Evolutionary conservation across 1,140 invertebrate species (phyloP), one percentile per base, ranked within the genome.

Genomic region (Calycopis cecrops): DNA sequence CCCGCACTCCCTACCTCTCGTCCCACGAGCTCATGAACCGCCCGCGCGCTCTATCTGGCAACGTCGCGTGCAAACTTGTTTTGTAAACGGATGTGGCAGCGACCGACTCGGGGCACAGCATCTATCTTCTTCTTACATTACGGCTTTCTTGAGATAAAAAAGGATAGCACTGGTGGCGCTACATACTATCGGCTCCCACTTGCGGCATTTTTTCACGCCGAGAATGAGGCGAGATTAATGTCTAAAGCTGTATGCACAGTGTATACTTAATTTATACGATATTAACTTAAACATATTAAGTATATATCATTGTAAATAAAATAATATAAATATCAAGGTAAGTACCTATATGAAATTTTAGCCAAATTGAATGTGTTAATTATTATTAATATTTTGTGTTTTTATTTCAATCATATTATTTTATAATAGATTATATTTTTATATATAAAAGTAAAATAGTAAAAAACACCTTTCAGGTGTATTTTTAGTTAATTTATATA

Each of bases 21-120:
- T 61, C 65, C 69, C 58, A 67, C 57, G 60, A 66, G 65, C 74
- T 73, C 67, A 71, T 69, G 79, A 77, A 75, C 76, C 73, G 75
- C 69, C 76, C 73, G 77, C 76, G 72, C 77, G 63, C 63, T 51
- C 49, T 38, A 21, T 62, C 68, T 37, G 89, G 83, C 90, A 91
- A 90, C 89, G 69, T 65, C 68, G 90, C 84, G 71, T 80, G 75
- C 81, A 90, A 90, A 90, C 90, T 90, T 88, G 90, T 91, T 91
- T 91, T 88, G 88, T 85, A 90, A 91, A 90, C 90, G 90, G 90
- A 91, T 90, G 89, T 91, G 88, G 88, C 80, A 78, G 76, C 73
- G 83, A 77, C 71, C 82, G 70, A 77, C 75, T 72, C 79, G 82
- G 73, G 69, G 71, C 73, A 59, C 14, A 59, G 59, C 71, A 56